Evolutionary conservation across 2,888 invertebrate species (phyloP).

Genomic region (Elysia crispata): DNA sequence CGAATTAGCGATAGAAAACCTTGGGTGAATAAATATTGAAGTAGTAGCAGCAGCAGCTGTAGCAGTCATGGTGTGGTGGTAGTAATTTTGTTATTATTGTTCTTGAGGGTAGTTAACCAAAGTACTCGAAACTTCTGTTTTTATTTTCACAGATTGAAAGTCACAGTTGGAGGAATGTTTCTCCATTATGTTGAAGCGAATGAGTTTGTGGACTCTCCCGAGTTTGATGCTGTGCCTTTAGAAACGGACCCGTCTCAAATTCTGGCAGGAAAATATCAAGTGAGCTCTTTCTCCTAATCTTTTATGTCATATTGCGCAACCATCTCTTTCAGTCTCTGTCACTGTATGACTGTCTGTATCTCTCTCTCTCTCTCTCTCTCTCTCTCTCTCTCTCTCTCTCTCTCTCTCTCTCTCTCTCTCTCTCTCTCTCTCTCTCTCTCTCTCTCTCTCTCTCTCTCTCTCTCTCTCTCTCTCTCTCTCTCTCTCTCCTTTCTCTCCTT

Average conservation of each 20-base stretch:
- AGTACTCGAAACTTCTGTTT: no score
- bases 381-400: not conserved
- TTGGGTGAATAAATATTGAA: no score
- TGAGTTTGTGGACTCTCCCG: conserved; percentile 69
- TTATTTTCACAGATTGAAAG: conserved; percentile 83
- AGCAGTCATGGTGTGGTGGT: no score
- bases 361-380: not conserved
- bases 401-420: no score
- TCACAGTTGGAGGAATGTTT: conserved; percentile 89
- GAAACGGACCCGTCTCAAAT: conserved; percentile 43
- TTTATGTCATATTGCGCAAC: not conserved
- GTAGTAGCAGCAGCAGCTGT: not conserved
- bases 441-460: not conserved
- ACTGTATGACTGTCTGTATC: not conserved
- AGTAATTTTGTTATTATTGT: not conserved
- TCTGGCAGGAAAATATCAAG: conserved; percentile 58
- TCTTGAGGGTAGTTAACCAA: not conserved
- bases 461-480: not conserved
- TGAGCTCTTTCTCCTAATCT: conserved; percentile 43
- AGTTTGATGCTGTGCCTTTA: conserved; percentile 64
- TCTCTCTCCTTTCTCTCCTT: no score
- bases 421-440: no score
- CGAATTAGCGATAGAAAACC: no score
- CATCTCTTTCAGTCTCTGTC: not conserved
- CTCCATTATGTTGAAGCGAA: conserved; percentile 86